Evolutionary conservation across 1,140 invertebrate species (phyloP), one percentile per base, ranked within the genome.

Genomic region (Drosophila nigrodunni): DNA sequence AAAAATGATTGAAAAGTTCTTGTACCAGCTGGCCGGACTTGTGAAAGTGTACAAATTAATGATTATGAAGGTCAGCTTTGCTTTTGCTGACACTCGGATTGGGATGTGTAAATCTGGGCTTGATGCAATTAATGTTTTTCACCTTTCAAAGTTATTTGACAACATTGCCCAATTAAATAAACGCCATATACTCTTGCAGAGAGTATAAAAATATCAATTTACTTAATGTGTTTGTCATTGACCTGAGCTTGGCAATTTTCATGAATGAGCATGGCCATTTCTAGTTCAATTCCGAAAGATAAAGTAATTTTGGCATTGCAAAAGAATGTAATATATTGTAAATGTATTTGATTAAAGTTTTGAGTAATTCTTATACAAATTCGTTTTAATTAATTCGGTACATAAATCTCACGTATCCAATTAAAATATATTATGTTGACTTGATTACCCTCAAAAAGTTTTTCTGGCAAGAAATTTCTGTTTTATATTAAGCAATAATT

Each of bases 121-220:
- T 88, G 77, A 82, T 88, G 77, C 76, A 85, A 87, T 86, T 78
- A 87, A 88, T 82, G 80, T 88, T 78, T 66, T 78, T 65, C 66
- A 75, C 67, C 61, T 67, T 57, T 43, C 47, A 77, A 64, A 67
- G 75, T 82, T 82, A 76, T 72, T 67, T 71, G 75, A 30, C 25
- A 6, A 71, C 64, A 52, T 49, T 62, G 78, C 67, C 49, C 25
- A 54, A 57, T 46, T 76, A 50, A 58, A 15, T 15, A 15, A 15
- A 15, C 15, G 15, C 15, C 15, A 15, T 15, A 15, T 15, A 15
- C 15, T 15, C 15, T 15, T 15, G 1, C 15, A 15, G 15, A 15
- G 15, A 15, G 15, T 15, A 15, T 15, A 15, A 66, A 71, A 81
- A 82, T 88, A 87, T 65, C 82, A 82, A 87, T 87, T 87, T 87